These are phyloP conservation scores for Pandemis corylana DNA, from an alignment of 2,888 invertebrate genomes.

Conservation along the genomic window DNA sequence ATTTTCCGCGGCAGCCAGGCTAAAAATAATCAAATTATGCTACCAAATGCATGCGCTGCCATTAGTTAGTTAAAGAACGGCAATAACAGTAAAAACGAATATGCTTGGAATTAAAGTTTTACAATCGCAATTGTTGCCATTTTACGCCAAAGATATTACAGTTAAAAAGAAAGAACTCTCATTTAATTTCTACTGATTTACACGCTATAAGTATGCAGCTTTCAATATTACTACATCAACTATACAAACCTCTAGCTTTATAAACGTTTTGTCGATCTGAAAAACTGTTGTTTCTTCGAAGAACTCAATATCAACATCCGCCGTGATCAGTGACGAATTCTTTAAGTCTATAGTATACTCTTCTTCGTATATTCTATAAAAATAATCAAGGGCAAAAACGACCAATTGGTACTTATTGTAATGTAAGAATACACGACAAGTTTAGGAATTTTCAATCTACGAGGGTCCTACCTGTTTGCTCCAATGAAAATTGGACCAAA, in stretches of 20 bases:
- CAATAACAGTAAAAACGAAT: no score
- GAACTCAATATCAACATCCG: slow-evolving; percentile 77
- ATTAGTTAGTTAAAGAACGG: no score
- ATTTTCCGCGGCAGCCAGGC: slow-evolving; percentile 71
- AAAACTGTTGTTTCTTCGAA: slow-evolving; percentile 75
- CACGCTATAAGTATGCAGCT: no score
- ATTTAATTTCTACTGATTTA: no score
- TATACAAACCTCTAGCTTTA: slow-evolving; percentile 63
- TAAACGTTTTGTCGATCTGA: slow-evolving; percentile 67
- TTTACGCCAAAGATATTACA: no score
- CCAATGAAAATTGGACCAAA: slow-evolving; percentile 80
- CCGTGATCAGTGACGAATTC: slow-evolving; percentile 82
- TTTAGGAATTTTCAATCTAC: background rate
- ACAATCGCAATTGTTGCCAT: no score
- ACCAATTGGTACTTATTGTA: background rate
- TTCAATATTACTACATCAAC: background rate
- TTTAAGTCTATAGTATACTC: slow-evolving; percentile 78
- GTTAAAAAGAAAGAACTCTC: no score
- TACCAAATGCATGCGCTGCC: no score
- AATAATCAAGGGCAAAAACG: background rate
- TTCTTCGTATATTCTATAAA: slow-evolving; percentile 75
- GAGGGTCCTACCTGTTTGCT: slow-evolving; percentile 56
- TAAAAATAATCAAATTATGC: slow-evolving; percentile 44
- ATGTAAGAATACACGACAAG: background rate
- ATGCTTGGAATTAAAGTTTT: no score